Evolutionary conservation across 2,888 invertebrate genomes (phyloP).

Genomic region (Eubasilissa splendida): DNA sequence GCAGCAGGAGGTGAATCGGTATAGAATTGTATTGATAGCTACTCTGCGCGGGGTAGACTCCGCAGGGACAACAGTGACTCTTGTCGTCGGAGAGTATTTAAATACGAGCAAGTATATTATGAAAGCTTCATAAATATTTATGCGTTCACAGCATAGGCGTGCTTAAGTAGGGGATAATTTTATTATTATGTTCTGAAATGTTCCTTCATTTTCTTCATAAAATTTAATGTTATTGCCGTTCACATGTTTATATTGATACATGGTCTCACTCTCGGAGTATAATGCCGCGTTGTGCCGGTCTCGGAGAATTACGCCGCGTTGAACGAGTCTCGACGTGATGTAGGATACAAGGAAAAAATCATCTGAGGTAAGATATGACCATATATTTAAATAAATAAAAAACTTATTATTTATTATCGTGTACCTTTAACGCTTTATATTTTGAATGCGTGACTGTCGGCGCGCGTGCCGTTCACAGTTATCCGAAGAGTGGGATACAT

Average conservation of each 20-base stretch:
- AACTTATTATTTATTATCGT: too few relatives aligned
- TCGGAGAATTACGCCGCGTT: not conserved
- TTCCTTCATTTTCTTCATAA: conserved; percentile 37
- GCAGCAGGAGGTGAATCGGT: too few relatives aligned
- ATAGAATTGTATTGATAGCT: too few relatives aligned
- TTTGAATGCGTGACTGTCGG: too few relatives aligned
- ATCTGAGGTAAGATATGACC: too few relatives aligned
- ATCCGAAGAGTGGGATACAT: too few relatives aligned
- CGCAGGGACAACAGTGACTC: not conserved
- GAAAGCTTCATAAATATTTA: conserved; percentile 56
- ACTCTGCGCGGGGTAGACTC: not conserved
- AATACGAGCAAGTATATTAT: conserved; percentile 56
- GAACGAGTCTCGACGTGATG: too few relatives aligned
- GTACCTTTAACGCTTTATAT: too few relatives aligned
- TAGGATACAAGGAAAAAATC: too few relatives aligned
- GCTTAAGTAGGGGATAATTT: conserved; percentile 39
- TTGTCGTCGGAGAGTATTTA: conserved; percentile 50
- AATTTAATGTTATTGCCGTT: conserved; percentile 34
- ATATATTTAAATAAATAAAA: too few relatives aligned
- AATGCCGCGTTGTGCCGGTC: not conserved
- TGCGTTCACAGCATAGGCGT: conserved; percentile 57
- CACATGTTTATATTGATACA: conserved; percentile 24
- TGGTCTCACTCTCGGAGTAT: not conserved
- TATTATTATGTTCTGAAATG: conserved; percentile 33
- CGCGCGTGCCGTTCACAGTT: too few relatives aligned